These are phyloP conservation scores for Myotis vivesi DNA, from an alignment of 2,797 vertebrate species.

Conservation along the genomic window DNA sequence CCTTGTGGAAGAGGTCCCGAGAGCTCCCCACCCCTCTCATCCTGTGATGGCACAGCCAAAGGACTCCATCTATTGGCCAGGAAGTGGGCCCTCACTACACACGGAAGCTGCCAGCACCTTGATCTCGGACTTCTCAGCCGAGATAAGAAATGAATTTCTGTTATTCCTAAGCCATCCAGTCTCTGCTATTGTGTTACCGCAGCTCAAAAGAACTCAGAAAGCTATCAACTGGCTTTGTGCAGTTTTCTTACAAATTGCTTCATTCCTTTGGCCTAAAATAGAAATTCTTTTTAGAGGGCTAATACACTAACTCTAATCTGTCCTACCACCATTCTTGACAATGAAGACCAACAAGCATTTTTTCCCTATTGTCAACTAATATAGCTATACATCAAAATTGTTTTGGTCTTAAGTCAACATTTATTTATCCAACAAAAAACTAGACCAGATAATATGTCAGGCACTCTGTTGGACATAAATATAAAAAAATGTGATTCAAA, in stretches of 20 bases:
- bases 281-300: conserved; percentile 20
- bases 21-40: not conserved
- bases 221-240: not conserved
- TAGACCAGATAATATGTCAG: not conserved
- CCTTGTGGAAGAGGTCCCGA: not conserved
- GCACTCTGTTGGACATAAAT: not conserved
- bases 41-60: not conserved
- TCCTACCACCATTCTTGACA: not conserved
- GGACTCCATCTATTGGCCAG: not conserved
- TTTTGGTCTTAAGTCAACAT: not conserved
- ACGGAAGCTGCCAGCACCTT: not conserved
- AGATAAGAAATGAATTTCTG: not conserved
- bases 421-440: conserved; percentile 43
- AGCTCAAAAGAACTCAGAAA: not conserved
- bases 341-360: not conserved
- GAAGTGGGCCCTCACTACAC: not conserved
- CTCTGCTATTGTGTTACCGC: not conserved
- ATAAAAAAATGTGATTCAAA: not conserved
- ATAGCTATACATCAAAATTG: not conserved
- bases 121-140: not conserved
- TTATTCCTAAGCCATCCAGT: not conserved
- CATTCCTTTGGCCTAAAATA: not conserved
- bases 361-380: not conserved
- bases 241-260: not conserved
- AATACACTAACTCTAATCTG: not conserved